phyloP scores from a whole-genome alignment of 2,797 vertebrate species.

The Danio aesculapii region DNA sequence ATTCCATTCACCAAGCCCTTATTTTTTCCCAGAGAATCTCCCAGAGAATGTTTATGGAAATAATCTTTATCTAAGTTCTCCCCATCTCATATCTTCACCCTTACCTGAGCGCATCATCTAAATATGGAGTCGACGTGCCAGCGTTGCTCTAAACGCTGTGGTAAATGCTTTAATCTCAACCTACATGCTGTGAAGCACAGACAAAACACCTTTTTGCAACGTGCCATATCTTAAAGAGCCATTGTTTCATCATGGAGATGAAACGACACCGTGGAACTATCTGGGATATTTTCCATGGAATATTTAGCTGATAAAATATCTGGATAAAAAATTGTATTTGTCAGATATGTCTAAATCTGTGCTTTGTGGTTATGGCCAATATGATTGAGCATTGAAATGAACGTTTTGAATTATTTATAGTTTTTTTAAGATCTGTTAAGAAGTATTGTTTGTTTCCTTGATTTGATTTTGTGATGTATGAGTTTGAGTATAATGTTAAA shows the following conservation, averaged over 20 bases:
- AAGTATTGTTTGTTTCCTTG: no score
- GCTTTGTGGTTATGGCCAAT: background rate
- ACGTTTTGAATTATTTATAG: no score
- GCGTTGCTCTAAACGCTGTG: constrained; percentile 30
- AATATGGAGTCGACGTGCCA: constrained; percentile 45
- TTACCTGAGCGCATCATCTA: constrained; percentile 39
- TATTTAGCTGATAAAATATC: constrained; percentile 4
- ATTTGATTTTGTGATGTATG: no score
- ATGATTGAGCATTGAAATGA: background rate
- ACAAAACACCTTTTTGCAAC: constrained; percentile 55
- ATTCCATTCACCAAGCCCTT: background rate
- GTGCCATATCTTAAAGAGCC: constrained; percentile 17
- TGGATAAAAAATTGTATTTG: background rate
- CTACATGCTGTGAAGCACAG: constrained; percentile 27
- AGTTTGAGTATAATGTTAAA: no score
- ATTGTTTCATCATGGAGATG: constrained; percentile 35
- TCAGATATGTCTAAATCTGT: background rate
- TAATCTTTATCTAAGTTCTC: constrained; percentile 20
- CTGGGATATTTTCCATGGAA: background rate
- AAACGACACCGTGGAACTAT: constrained; percentile 16
- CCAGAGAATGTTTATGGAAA: constrained; percentile 33
- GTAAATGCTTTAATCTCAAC: constrained; percentile 51
- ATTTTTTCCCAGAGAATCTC: background rate
- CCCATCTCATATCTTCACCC: constrained; percentile 35
- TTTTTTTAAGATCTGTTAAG: no score